Evolutionary conservation across 2,888 invertebrate genomes (phyloP), one percentile per base, ranked within the genome.

Genomic region (Heliconius hortense): DNA sequence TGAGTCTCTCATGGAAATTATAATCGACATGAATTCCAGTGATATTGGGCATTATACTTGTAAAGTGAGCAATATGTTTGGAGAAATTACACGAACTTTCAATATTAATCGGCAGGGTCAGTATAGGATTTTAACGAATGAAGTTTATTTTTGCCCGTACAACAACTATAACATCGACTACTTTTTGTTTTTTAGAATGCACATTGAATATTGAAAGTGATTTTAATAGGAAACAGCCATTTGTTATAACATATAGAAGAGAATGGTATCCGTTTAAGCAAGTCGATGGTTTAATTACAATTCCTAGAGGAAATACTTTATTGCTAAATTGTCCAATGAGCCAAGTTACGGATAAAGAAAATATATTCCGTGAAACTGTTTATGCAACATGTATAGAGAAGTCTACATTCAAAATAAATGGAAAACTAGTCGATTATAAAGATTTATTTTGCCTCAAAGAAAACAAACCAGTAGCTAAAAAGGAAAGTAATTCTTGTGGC

Each of bases 1-100:
- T 8, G 71, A 76, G 11, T 80, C 81, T 2, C 77, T 79, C 1
- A 82, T 81, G 78, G 73, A 72, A 18, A 78, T 84, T 48, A n/a
- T 77, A 3, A 73, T 86, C 5, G 64, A 75, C 10, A 86, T 87
- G 86, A 80, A 73, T 26, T 63, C 77, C 1, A 75, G 78, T 1
- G 80, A 82, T 39, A 81, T 82, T n/a, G 90, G 90, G 24, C 78
- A 76, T n/a, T 90, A 88, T 70, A 81, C 79, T 2, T 91, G 90
- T 76, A 78, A 84, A 39, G 86, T 87, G 0, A 82, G 77, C 28
- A 91, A 91, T 78, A 72, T 74, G 0, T 85, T 83, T 66, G 90
- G 90, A 31, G 82, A 69, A 56, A 84, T 87, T 15, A 79, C 64
- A 21, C 83, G 89, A 31, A 79, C 81, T 15, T 90, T 87, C 74